A percentile compares a stretch with the other conserved stretches of the same genome.
Evolutionary conservation across 2,113 vertebrate genomes (phyloP).

Genomic region (Crypturellus undulatus): DNA sequence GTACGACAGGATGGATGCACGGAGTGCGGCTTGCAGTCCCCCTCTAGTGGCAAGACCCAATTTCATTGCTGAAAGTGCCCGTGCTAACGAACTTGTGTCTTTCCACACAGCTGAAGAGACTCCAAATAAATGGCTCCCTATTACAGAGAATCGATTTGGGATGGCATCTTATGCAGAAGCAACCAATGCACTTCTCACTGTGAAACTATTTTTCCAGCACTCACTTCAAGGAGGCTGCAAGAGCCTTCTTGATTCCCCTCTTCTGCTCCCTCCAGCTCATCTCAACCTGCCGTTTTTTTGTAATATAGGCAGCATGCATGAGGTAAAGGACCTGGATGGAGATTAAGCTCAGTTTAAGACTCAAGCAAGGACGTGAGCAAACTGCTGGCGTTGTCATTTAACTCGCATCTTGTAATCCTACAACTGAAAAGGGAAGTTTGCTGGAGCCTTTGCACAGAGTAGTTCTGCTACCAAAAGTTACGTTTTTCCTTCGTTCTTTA

Average conservation of each 20-base stretch:
- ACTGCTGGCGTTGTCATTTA: conserved; percentile 6
- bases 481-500: background rate
- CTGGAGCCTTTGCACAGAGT: background rate
- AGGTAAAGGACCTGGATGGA: background rate
- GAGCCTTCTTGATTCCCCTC: background rate
- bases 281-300: conserved; percentile 20
- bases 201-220: background rate
- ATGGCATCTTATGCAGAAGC: background rate
- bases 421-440: background rate
- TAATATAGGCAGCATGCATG: background rate
- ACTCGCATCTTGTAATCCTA: background rate
- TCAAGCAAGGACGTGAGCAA: background rate
- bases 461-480: conserved; percentile 15
- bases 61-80: background rate
- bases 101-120: background rate
- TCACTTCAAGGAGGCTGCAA: background rate
- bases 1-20: background rate
- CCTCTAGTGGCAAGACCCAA: conserved; percentile 44
- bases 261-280: background rate
- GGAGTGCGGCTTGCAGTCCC: background rate
- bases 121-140: background rate
- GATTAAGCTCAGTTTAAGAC: background rate
- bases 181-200: background rate
- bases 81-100: rapidly evolving
- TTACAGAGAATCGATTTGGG: background rate